Conservation (phyloP, 2,113 vertebrate genomes). For the Acanthochromis polyacanthus region DNA sequence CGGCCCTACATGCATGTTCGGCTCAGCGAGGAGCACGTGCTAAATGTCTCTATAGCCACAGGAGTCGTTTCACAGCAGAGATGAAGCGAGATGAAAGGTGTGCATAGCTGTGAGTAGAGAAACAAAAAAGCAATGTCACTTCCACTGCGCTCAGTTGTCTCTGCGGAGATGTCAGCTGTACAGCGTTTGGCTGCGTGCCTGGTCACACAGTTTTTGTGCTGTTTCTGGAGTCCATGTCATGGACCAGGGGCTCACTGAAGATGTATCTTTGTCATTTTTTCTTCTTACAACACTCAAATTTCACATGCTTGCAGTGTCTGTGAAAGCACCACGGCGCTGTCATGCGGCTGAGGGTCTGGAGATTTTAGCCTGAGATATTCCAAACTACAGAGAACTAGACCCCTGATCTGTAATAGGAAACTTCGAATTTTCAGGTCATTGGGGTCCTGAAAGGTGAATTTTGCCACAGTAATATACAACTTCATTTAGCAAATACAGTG, state of each 20-base stretch:
- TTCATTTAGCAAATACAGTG: no score
- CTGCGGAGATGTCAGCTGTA: constrained; percentile 25
- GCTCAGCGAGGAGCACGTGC: constrained; percentile 13
- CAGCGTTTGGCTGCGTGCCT: neutral
- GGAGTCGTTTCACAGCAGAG: constrained; percentile 25
- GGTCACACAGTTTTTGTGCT: no score
- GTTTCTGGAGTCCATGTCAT: neutral
- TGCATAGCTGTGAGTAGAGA: neutral
- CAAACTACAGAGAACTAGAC: neutral
- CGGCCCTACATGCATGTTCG: constrained; percentile 28
- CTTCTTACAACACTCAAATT: neutral
- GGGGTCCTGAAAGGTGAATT: neutral
- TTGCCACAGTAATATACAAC: no score
- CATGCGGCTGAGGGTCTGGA: neutral
- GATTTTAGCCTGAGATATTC: neutral
- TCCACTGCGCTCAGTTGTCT: neutral
- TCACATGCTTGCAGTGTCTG: neutral
- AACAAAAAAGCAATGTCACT: constrained; percentile 10
- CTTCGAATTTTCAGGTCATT: no score
- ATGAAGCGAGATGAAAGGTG: constrained; percentile 19
- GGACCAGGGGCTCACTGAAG: neutral
- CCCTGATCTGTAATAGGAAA: neutral
- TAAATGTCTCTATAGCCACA: constrained; percentile 22
- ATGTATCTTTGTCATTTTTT: neutral
- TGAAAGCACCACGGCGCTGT: neutral